Percentiles rank a stretch among this genome's conserved stretches.
Conservation (phyloP, 2,888 invertebrate species). For the Sarcophaga rosellei region DNA sequence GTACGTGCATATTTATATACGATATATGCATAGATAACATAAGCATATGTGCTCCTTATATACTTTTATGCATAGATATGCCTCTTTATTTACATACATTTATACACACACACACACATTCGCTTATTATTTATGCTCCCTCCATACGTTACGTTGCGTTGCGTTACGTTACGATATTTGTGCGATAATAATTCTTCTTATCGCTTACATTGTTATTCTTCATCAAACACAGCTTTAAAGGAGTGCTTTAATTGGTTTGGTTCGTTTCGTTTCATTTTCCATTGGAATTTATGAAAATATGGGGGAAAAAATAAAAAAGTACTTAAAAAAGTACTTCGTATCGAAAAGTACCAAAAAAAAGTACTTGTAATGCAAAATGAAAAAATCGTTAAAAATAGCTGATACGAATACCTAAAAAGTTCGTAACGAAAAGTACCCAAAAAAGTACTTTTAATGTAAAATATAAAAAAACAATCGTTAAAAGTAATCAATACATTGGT, state of each 20-base stretch:
- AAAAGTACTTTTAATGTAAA: no score
- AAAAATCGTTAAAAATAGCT: no score
- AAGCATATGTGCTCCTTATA: slow-evolving; percentile 10
- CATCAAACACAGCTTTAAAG: slow-evolving; percentile 14
- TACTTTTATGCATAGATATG: background rate
- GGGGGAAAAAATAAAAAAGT: no score
- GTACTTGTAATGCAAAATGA: no score
- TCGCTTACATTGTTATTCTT: slow-evolving; percentile 23
- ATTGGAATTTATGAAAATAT: no score
- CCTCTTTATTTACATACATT: background rate
- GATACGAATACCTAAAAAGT: no score
- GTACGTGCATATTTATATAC: slow-evolving; percentile 3
- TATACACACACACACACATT: background rate
- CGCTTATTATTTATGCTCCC: background rate
- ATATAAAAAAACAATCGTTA: no score
- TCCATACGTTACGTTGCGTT: background rate
- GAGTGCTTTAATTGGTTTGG: background rate
- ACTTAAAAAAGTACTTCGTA: no score
- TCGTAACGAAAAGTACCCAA: no score
- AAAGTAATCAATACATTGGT: no score
- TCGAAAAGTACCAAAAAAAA: no score
- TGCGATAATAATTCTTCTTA: slow-evolving; percentile 28
- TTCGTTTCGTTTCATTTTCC: no score
- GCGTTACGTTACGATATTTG: slow-evolving; percentile 10
- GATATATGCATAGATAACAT: background rate